phyloP scores from a whole-genome alignment of 2,113 vertebrate genomes.

The Ivindomyrus marchei region DNA sequence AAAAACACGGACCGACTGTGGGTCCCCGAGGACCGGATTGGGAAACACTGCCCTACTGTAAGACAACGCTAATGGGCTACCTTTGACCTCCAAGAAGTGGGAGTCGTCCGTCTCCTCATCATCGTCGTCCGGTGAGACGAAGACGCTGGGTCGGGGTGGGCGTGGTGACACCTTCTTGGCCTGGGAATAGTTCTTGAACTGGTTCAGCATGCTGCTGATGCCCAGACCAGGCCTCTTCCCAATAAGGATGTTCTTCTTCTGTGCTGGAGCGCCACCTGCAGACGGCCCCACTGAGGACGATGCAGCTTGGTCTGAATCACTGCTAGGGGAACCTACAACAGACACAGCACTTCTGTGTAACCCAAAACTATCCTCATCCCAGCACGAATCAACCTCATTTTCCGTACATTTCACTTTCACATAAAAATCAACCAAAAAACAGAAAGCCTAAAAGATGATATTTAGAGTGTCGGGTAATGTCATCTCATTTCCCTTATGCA shows the following conservation, averaged over 20 bases:
- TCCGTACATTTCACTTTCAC: not conserved
- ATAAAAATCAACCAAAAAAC: not conserved
- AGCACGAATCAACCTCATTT: not conserved
- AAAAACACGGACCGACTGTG: not conserved
- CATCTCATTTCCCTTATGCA: not conserved
- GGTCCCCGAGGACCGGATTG: not conserved
- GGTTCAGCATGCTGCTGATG: conserved; percentile 72
- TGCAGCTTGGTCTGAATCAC: conserved; percentile 18
- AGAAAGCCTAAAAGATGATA: not conserved
- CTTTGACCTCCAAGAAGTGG: conserved; percentile 65
- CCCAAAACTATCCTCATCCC: not conserved
- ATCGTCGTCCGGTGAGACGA: conserved; percentile 79
- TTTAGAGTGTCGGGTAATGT: not conserved
- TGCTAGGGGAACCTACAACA: conserved; percentile 44
- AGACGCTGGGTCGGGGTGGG: conserved; percentile 75
- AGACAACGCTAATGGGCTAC: conserved; percentile 43
- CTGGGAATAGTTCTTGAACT: conserved; percentile 75
- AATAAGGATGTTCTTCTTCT: conserved; percentile 68
- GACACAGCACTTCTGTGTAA: not conserved
- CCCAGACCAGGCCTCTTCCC: conserved; percentile 73
- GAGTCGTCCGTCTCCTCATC: conserved; percentile 77
- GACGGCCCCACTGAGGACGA: conserved; percentile 44
- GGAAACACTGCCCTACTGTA: not conserved
- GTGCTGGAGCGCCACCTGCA: conserved; percentile 28
- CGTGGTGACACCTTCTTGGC: conserved; percentile 71